Percentiles rank a stretch among this genome's conserved stretches.
Evolutionary conservation across 2,113 vertebrate species (phyloP).

Genomic region (Penelope pileata): DNA sequence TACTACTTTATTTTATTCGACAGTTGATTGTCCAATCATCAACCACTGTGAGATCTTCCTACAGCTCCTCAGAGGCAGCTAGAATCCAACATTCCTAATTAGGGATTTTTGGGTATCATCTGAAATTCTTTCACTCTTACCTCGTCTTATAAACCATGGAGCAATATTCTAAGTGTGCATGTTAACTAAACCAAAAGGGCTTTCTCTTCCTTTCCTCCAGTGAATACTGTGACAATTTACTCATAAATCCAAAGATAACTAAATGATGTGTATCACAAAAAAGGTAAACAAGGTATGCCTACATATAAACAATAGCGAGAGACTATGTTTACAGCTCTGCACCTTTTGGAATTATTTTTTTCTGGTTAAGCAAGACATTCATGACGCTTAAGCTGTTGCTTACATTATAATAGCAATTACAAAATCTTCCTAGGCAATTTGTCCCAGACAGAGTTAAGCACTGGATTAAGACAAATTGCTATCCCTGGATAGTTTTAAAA

Average conservation of each 20-base stretch:
- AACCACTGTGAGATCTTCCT: neutral
- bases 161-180: accelerated
- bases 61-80: neutral
- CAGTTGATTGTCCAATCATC: neutral
- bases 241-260: neutral
- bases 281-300: accelerated
- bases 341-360: neutral
- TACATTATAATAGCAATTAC: neutral
- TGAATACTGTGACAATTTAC: neutral
- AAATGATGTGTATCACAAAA: neutral
- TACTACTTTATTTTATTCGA: neutral
- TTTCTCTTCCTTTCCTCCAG: neutral
- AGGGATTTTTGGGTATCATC: neutral
- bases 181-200: neutral
- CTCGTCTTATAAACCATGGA: neutral
- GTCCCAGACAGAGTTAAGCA: neutral
- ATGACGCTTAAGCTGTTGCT: neutral
- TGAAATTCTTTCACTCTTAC: neutral
- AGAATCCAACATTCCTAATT: neutral
- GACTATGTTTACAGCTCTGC: neutral
- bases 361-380: neutral
- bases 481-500: neutral
- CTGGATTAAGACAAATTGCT: neutral
- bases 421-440: neutral
- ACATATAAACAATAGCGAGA: neutral